Evolutionary conservation across 2,797 vertebrate species (phyloP).

Genomic region (Sebastes matsubarae): DNA sequence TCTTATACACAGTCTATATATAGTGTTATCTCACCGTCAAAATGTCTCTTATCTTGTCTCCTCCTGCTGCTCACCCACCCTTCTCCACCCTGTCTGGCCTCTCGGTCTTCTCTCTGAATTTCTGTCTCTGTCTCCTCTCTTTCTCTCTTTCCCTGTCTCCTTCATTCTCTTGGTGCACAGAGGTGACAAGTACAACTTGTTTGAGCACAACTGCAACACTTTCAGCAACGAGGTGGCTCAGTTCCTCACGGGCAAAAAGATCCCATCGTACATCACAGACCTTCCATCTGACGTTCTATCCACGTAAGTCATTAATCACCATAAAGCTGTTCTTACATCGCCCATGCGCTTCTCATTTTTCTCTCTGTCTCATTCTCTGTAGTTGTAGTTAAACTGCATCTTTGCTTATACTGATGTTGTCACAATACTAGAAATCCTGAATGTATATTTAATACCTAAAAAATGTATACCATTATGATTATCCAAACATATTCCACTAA

Average conservation of each 20-base stretch:
- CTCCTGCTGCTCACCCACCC: neutral
- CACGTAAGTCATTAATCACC: constrained; percentile 86
- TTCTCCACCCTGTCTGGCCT: neutral
- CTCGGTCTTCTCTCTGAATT: neutral
- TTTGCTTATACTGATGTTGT: neutral
- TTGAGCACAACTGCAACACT: constrained; percentile 97
- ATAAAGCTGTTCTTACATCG: neutral
- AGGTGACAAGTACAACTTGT: constrained; percentile 89
- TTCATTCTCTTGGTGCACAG: constrained; percentile 62
- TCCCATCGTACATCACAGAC: constrained; percentile 96
- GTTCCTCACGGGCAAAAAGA: constrained; percentile 92
- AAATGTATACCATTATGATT: neutral
- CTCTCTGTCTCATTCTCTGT: neutral
- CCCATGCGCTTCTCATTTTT: neutral
- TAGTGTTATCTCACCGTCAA: neutral
- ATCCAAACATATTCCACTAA: neutral
- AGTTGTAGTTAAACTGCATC: neutral
- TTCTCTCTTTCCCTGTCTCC: neutral
- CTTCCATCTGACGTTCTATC: constrained; percentile 93
- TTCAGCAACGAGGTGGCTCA: constrained; percentile 96
- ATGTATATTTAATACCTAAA: neutral
- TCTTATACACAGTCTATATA: too few relatives aligned
- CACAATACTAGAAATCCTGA: neutral
- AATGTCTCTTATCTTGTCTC: neutral
- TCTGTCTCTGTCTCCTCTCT: neutral